Evolutionary conservation across 2,797 vertebrate genomes (phyloP).

Genomic region (Enteromius treurensis): DNA sequence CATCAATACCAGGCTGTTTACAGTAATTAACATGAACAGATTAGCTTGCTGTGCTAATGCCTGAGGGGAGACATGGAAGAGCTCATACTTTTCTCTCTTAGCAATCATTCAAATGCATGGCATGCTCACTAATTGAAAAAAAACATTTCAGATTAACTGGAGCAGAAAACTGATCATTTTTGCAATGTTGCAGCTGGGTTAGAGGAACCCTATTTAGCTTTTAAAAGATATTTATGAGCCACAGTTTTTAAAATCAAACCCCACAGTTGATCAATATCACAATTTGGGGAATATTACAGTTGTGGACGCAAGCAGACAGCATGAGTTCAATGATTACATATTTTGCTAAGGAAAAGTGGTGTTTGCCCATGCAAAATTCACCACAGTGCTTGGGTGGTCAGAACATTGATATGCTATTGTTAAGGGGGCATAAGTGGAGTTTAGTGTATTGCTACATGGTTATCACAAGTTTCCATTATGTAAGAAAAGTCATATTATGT

Average conservation of each 20-base stretch:
- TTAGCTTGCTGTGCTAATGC: slow-evolving; percentile 49
- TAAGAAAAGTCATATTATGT: no score
- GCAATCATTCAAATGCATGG: slow-evolving; percentile 66
- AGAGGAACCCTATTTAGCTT: slow-evolving; percentile 38
- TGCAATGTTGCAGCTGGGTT: slow-evolving; percentile 42
- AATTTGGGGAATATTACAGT: slow-evolving; percentile 21
- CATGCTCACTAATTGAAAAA: slow-evolving; percentile 61
- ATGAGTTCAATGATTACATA: neutral
- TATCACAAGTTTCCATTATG: neutral
- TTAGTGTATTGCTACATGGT: neutral
- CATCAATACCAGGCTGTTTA: neutral
- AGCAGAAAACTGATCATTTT: slow-evolving; percentile 54
- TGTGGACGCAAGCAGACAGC: neutral
- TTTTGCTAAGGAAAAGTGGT: neutral
- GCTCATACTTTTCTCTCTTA: slow-evolving; percentile 55
- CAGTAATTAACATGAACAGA: neutral
- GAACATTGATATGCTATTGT: neutral
- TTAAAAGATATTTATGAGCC: slow-evolving; percentile 48
- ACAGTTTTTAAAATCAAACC: slow-evolving; percentile 1
- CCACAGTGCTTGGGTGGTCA: neutral
- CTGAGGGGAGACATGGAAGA: slow-evolving; percentile 49
- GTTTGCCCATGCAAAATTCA: no score
- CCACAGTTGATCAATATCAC: slow-evolving; percentile 15
- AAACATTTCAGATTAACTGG: slow-evolving; percentile 56
- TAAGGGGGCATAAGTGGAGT: neutral